Evolutionary conservation across 1,140 invertebrate species (phyloP), one percentile per base, ranked within the genome.

Genomic region (Aphaenogaster ashmeadi): DNA sequence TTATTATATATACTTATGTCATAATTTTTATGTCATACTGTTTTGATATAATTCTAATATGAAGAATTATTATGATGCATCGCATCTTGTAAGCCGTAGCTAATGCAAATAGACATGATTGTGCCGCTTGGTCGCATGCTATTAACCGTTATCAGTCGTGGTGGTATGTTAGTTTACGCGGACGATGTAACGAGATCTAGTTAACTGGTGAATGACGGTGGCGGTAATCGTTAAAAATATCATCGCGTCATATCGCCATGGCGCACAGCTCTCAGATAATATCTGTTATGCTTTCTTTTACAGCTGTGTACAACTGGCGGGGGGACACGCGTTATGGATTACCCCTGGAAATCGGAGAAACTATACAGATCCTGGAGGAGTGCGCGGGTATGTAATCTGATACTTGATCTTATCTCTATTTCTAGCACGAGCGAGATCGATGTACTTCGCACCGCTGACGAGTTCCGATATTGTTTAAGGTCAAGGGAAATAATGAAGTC

Each of bases 261-360:
- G 36, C 66, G 15, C 36, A 44, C 36, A 54, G 6, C 4, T 83
- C 33, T 15, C 62, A 4, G 50, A 60, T 74, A 74, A 60, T 21
- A 8, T 36, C 3, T 6, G 21, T 27, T 87, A 54, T 67, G 66
- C 27, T 47, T 36, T 78, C 27, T 95, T 92, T 97, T 97, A 50
- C 96, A 99, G 98, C 98, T 92, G 97, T 99, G 78, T 98, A 98
- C 96, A 98, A 98, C 94, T 99, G 98, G 97, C 97, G 97, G 93
- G 98, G 98, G 83, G 97, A 98, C 94, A 97, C 97, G 33, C 96
- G 97, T 72, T 97, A 97, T 91, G 98, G 98, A 36, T 95, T 99
- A 74, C 97, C 97, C 13, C 95, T 99, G 86, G 98, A 98, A 94
- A 98, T 99, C 90, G 98, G 98, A 87, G 98, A 99, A 93, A 98